Base-by-base conservation (phyloP, 2,888 invertebrate genomes). In the Geotrupes spiniger region DNA sequence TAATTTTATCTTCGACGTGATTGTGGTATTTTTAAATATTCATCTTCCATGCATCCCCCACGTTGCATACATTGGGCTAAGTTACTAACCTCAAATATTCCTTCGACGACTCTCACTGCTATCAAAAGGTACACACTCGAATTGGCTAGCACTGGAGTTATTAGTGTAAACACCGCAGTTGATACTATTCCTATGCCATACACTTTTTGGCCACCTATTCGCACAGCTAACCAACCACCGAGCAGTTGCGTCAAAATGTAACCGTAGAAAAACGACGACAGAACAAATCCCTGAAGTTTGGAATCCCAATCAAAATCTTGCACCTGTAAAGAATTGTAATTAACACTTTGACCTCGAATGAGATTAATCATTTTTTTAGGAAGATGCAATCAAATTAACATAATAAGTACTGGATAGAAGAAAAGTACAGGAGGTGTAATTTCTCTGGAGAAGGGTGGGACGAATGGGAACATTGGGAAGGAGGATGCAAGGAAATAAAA, bases 211-310 rank as follows among this genome's bases (percentile, higher is more conserved):
- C 93, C 95, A 57, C 95, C 95, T 66, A 91, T 81, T 69, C 82
- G 83, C 58, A 87, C 82, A 2, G 91, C 89, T 39, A 95, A 73
- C 80, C 86, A 89, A 38, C 92, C 92, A 0, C 92, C 92, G 1
- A 87, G 78, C 29, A 92, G 74, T 70, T 89, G 92, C 0, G 92
- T 92, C 48, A 87, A 71, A 47, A 92, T 81, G 72, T 93, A 93
- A 0, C 92, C 92, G 65, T 91, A 92, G 76, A 93, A 93, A 73
- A 93, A 93, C 0, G 91, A 88, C 63, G 90, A 89, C 41, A 93
- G 73, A 21, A 93, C 81, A 42, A 87, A 73, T 0, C 92, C 92
- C 71, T 87, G 87, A 28, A 84, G 80, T 65, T 82, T 82, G 0
- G 85, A 79, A 61, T 84, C 83, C 92, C 92, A 92, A 52, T 86